Evolutionary conservation across 2,113 vertebrate species (phyloP), one percentile per base, ranked within the genome.

Genomic region (Eubucco bourcierii): DNA sequence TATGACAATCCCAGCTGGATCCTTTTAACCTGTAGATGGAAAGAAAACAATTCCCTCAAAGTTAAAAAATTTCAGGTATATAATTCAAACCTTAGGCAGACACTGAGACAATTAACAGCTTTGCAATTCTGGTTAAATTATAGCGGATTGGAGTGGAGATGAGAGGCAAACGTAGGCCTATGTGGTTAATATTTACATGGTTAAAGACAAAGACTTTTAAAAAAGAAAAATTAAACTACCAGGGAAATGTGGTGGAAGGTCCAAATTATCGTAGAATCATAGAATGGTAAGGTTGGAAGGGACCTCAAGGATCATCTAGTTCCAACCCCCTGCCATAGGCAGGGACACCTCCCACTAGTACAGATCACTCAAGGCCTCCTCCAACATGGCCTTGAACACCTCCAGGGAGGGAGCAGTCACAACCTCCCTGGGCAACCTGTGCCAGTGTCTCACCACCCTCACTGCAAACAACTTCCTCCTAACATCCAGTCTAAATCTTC

Each of bases 41-140:
- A 81, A 96, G 50, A 94, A 83, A 74, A 85, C 80, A 90, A 93
- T 75, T 75, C 71, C 89, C 95, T 94, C 53, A 58, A 94, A 84
- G 90, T 91, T 95, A 94, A 93, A 87, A 81, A 92, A 92, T 88
- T 88, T 90, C 70, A 89, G 96, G 97, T 92, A 87, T 67, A 76
- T 65, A 88, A 81, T 94, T 96, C 79, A 41, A 92, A 84, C 39
- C 76, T 80, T 72, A 90, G 89, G 84, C 87, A 84, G 76, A 92
- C 66, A 87, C 39, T 87, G 67, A 96, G 94, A 93, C 85, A 88
- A 90, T 64, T 76, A 96, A 95, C 92, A 93, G 73, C 20, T 73
- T 88, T 0, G 0, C 60, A 76, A 73, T 34, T 87, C 84, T 60
- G 37, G 65, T 79, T 80, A 89, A 87, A 94, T 70, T 76, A 58